phyloP scores from a whole-genome alignment of 37 sponge, comb jelly and placozoan genomes.

The Geodia barretti region DNA sequence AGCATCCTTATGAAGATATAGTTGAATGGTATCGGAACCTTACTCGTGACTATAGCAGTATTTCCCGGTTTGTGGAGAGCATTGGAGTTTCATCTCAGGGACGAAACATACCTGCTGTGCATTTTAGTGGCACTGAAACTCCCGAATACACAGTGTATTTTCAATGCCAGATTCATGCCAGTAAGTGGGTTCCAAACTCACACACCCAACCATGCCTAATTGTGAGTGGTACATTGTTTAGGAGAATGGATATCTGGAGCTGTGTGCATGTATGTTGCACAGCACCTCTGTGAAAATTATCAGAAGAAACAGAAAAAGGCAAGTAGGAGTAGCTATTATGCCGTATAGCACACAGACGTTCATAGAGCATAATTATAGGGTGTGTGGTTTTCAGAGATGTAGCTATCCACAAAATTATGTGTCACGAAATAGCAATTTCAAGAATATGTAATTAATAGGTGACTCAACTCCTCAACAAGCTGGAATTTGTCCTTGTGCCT shows the following conservation, averaged over 20 bases:
- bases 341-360: conserved; percentile 26
- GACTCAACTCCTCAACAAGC: conserved; percentile 5
- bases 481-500: conserved; percentile 70
- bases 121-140: conserved; percentile 31
- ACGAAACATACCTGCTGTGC: conserved; percentile 61
- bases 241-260: conserved; percentile 94
- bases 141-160: conserved; percentile 40
- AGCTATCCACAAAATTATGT: neutral
- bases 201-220: too few relatives aligned
- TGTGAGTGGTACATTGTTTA: too few relatives aligned
- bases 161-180: conserved; percentile 81
- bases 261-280: conserved; percentile 72
- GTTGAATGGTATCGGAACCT: conserved; percentile 34
- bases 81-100: conserved; percentile 55
- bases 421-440: too few relatives aligned
- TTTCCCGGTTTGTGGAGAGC: conserved; percentile 31
- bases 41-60: conserved; percentile 10
- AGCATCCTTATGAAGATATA: conserved; percentile 43
- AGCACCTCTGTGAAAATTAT: conserved; percentile 54
- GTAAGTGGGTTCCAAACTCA: conserved; percentile 22
- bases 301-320: too few relatives aligned
- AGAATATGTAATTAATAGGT: conserved; percentile 8
- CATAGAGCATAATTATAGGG: neutral
- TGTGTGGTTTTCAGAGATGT: neutral
- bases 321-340: too few relatives aligned